A percentile compares a stretch with the other conserved stretches of the same genome.
Conservation (phyloP, 2,888 invertebrate species). For the Drepanosiphum platanoidis region DNA sequence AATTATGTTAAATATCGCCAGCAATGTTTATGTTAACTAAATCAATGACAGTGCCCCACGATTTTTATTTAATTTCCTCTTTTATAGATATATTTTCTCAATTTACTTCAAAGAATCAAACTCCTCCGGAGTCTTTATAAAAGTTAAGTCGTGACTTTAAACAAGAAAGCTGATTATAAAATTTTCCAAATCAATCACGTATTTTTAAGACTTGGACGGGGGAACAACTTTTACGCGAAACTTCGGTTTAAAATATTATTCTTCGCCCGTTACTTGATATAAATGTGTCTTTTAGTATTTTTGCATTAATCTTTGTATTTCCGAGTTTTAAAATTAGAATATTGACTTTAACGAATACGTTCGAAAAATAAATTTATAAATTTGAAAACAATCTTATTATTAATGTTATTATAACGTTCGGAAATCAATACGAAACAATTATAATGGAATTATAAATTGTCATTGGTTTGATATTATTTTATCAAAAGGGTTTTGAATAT, state of each 20-base stretch:
- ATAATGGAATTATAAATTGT: neutral
- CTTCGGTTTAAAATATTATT: neutral
- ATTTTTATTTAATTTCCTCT: neutral
- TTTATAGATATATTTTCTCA: neutral
- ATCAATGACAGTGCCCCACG: neutral
- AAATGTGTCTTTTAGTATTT: neutral
- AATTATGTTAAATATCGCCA: no score
- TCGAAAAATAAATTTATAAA: neutral
- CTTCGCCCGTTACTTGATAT: neutral
- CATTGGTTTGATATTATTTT: neutral
- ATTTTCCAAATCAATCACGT: neutral
- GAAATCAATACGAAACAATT: neutral
- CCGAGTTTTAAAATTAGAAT: neutral
- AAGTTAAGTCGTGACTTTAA: neutral
- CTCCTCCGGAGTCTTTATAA: neutral
- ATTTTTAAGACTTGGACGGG: neutral
- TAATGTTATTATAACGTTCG: no score
- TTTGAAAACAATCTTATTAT: neutral
- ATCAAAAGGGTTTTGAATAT: neutral
- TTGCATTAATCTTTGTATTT: neutral
- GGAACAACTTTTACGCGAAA: neutral
- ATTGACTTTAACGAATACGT: neutral
- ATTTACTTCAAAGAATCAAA: neutral
- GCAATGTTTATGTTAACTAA: neutral
- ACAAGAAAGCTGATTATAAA: neutral